Percentiles rank a stretch among this genome's conserved stretches.
phyloP scores from a whole-genome alignment of 35 echinoderm and acorn worm species.

The Chiridota heheva region DNA sequence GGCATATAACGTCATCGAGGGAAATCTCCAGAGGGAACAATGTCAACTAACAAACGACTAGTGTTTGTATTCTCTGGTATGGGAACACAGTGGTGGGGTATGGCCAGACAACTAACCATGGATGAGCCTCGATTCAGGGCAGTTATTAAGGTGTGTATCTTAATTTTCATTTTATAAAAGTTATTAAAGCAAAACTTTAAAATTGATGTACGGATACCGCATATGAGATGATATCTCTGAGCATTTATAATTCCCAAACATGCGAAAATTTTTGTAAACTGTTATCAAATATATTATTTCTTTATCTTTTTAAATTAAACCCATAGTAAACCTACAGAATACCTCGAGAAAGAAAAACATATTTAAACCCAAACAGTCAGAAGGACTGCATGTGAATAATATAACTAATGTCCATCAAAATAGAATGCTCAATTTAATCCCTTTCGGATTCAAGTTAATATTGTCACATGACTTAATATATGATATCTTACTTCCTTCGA shows the following conservation, averaged over 20 bases:
- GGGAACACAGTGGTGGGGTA: constrained; percentile 99
- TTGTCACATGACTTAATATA: no score
- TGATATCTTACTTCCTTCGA: no score
- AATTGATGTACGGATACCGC: no score
- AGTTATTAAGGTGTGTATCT: constrained; percentile 87
- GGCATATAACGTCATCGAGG: constrained; percentile 83
- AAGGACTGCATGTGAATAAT: no score
- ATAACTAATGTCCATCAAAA: no score
- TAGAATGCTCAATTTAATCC: no score
- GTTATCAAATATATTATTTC: no score
- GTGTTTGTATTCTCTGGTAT: constrained; percentile 98
- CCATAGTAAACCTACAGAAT: neutral
- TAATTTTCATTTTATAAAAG: neutral
- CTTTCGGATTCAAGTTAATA: no score
- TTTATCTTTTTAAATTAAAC: no score
- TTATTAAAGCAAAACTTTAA: no score
- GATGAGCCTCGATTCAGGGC: constrained; percentile 77
- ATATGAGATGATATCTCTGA: neutral
- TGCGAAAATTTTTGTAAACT: neutral
- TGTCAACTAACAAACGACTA: constrained; percentile 47
- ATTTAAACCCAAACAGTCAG: no score
- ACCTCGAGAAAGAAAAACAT: no score
- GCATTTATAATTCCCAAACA: neutral
- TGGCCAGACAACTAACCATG: constrained; percentile 89
- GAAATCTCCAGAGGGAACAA: constrained; percentile 65